Conservation (phyloP, 64 coral and sea anemone species). For the Exaiptasia diaphana region DNA sequence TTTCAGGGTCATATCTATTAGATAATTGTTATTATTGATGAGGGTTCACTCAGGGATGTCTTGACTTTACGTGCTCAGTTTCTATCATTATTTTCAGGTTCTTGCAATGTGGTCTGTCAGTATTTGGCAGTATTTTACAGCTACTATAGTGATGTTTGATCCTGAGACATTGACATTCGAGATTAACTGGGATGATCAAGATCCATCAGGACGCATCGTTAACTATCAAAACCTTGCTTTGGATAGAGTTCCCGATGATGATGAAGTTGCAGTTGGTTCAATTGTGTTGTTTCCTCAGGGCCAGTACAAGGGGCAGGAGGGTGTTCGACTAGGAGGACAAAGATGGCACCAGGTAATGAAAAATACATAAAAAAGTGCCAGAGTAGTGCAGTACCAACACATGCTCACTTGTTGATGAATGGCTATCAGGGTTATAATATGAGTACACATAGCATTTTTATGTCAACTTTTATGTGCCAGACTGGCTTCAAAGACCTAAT, state of each 20-base stretch:
- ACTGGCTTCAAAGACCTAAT: no score
- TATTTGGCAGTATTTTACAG: slow-evolving; percentile 95
- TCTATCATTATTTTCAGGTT: slow-evolving; percentile 28
- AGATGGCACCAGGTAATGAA: slow-evolving; percentile 84
- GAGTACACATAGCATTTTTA: background rate
- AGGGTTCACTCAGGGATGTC: background rate
- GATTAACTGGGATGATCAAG: slow-evolving; percentile 89
- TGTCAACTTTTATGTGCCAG: background rate
- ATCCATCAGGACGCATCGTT: slow-evolving; percentile 74
- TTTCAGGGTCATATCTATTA: background rate
- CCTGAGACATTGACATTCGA: slow-evolving; percentile 45
- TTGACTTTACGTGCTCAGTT: background rate
- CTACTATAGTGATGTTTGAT: slow-evolving; percentile 85
- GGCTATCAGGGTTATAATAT: background rate
- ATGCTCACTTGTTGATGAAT: background rate
- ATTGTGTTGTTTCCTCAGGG: slow-evolving; percentile 94
- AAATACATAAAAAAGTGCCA: background rate
- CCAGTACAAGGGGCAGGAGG: slow-evolving; percentile 65
- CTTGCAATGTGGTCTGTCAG: slow-evolving; percentile 71
- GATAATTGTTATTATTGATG: background rate
- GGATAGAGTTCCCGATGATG: slow-evolving; percentile 80
- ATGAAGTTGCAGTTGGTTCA: slow-evolving; percentile 75
- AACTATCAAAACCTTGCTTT: slow-evolving; percentile 91
- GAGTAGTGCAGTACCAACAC: background rate
- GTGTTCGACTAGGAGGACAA: slow-evolving; percentile 78